A percentile compares a stretch with the other conserved stretches of the same genome.
Evolutionary conservation across 2,797 vertebrate genomes (phyloP).

Genomic region (Ibycter americanus): DNA sequence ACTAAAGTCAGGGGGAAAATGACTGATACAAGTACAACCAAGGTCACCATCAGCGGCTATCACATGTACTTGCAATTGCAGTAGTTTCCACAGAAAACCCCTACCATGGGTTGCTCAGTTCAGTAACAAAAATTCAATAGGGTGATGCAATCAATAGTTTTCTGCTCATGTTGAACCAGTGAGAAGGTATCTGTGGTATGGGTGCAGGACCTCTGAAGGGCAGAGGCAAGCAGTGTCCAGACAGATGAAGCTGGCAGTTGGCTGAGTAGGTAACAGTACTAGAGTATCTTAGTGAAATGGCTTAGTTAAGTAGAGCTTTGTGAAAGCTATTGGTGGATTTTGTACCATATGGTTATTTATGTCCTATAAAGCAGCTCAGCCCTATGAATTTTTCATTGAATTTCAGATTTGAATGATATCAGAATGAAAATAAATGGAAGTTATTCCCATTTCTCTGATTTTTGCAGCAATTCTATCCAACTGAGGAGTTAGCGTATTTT

Average conservation of each 20-base stretch:
- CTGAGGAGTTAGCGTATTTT: background rate
- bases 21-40: rapidly evolving
- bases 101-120: background rate
- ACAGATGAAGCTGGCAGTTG: background rate
- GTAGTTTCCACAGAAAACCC: background rate
- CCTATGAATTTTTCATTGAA: background rate
- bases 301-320: background rate
- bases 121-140: background rate
- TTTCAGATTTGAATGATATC: background rate
- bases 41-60: too few relatives aligned
- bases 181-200: background rate
- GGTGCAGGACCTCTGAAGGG: background rate
- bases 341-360: background rate
- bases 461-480: background rate
- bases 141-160: background rate
- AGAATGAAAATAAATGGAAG: background rate
- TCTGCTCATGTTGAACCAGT: background rate
- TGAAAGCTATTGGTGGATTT: background rate
- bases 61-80: rapidly evolving
- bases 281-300: background rate
- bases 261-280: background rate
- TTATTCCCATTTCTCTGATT: background rate
- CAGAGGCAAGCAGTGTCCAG: background rate
- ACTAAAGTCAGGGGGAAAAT: background rate
- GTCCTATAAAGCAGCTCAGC: background rate